Conservation (phyloP, 2,113 vertebrate species). For the Varanus komodoensis region DNA sequence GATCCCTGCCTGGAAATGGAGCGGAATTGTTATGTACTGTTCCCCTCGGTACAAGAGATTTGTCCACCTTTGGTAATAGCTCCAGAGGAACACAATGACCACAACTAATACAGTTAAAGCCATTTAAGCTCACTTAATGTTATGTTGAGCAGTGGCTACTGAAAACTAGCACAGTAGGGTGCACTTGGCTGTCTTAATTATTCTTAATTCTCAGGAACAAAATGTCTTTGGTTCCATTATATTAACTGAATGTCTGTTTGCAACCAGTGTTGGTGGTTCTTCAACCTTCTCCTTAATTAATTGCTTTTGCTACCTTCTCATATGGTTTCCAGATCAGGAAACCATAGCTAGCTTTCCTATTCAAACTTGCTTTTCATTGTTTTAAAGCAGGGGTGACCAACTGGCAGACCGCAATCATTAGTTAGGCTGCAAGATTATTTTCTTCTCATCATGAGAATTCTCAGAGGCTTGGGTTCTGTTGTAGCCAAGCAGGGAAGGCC, state of each 20-base stretch:
- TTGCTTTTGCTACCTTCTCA: slow-evolving; percentile 1
- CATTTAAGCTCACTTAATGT: not conserved
- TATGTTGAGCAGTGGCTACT: not conserved
- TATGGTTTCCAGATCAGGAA: not conserved
- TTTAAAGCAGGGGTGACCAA: not conserved
- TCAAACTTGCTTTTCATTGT: not conserved
- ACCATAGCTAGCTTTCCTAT: not conserved
- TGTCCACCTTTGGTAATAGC: too few species aligned
- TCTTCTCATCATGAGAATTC: not conserved
- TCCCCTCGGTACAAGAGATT: not conserved
- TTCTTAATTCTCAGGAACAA: not conserved
- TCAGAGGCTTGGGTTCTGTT: not conserved
- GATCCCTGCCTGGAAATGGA: not conserved
- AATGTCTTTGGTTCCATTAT: not conserved
- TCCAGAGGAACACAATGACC: not conserved
- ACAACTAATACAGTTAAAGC: not conserved
- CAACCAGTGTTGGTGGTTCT: not conserved
- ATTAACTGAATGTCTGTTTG: not conserved
- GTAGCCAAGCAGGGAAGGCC: not conserved
- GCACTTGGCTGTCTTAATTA: slow-evolving; percentile 10
- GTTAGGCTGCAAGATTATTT: not conserved
- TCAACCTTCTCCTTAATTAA: slow-evolving; percentile 11
- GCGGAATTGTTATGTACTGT: not conserved
- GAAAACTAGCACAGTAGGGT: not conserved
- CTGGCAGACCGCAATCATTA: not conserved